Percentiles rank a stretch among this genome's conserved stretches.
These are phyloP conservation scores for Nestor notabilis DNA, from an alignment of 2,113 vertebrate genomes.

Conservation along the genomic window DNA sequence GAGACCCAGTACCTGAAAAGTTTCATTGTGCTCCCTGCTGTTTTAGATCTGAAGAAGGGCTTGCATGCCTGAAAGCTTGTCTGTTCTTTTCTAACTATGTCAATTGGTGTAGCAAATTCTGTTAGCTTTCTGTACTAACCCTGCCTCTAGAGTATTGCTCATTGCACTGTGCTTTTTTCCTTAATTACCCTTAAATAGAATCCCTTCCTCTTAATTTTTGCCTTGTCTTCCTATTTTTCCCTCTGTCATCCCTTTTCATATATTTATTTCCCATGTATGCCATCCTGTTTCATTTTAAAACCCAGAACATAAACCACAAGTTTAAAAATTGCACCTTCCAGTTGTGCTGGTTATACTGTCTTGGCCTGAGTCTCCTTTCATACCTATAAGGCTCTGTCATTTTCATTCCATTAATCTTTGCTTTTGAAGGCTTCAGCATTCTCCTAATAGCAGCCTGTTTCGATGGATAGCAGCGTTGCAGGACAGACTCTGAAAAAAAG, in stretches of 20 bases:
- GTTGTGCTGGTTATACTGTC: not conserved
- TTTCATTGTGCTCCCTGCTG: constrained; percentile 43
- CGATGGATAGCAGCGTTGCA: not conserved
- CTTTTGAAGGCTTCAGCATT: not conserved
- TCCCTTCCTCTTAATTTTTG: not conserved
- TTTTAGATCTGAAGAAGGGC: constrained; percentile 22
- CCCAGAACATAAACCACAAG: not conserved
- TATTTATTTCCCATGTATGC: not conserved
- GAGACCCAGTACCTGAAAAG: constrained; percentile 22
- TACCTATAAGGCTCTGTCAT: not conserved
- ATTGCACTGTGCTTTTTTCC: not conserved
- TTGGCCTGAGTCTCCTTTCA: not conserved
- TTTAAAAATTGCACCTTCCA: not conserved
- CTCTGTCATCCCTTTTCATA: not conserved
- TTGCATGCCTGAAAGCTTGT: not conserved
- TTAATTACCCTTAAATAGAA: not conserved
- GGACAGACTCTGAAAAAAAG: not conserved
- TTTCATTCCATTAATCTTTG: not conserved
- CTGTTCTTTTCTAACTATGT: constrained; percentile 29
- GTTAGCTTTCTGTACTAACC: not conserved
- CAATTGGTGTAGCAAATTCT: constrained; percentile 32
- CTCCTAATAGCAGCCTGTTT: not conserved
- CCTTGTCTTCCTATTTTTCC: not conserved
- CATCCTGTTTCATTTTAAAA: not conserved
- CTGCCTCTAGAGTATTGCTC: not conserved